These are phyloP conservation scores for Naja naja DNA, from an alignment of 2,113 vertebrate genomes.

Conservation along the genomic window DNA sequence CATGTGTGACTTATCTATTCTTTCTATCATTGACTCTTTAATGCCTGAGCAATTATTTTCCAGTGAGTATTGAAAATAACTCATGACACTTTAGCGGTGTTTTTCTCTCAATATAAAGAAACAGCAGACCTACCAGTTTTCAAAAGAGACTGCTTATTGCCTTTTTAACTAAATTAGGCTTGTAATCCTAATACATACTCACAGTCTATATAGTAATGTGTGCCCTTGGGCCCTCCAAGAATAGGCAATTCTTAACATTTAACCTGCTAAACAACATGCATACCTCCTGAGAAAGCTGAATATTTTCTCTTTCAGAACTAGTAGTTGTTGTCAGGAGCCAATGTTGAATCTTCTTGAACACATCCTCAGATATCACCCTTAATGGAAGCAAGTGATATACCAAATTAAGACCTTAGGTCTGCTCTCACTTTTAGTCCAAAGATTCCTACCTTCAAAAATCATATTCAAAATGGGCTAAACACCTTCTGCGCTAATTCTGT, in stretches of 20 bases:
- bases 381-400: slow-evolving; percentile 18
- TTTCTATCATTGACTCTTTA: not conserved
- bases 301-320: slow-evolving; percentile 53
- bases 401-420: not conserved
- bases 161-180: not conserved
- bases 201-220: not conserved
- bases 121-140: too few species aligned
- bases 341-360: slow-evolving; percentile 58
- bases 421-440: not conserved
- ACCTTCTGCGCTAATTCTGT: too few species aligned
- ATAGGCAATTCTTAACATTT: not conserved
- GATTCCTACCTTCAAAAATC: not conserved
- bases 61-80: not conserved
- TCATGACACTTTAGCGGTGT: not conserved
- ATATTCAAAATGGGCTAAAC: not conserved
- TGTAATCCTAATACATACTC: not conserved
- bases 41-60: not conserved
- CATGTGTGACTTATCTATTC: not conserved
- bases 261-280: not conserved
- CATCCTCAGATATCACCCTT: slow-evolving; percentile 30
- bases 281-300: slow-evolving; percentile 57
- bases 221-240: not conserved
- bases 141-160: not conserved
- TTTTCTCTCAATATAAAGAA: not conserved
- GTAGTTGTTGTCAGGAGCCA: slow-evolving; percentile 54